Conservation (phyloP, 2,888 invertebrate genomes). For the Limulus polyphemus region DNA sequence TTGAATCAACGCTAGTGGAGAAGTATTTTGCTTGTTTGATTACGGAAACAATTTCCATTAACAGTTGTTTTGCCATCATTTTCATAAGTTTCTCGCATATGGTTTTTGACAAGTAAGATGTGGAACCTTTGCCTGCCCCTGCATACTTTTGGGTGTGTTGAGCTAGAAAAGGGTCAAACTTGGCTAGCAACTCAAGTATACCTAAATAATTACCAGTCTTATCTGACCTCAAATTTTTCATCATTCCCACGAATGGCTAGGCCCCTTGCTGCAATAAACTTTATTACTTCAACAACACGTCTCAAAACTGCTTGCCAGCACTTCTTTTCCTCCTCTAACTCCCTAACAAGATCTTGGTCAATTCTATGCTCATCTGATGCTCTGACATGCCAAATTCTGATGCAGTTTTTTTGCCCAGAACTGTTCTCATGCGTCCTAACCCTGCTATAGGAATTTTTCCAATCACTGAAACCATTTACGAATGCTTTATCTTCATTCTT, state of each 20-base stretch:
- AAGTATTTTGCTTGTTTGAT: conserved; percentile 1
- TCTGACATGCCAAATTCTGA: neutral
- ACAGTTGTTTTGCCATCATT: neutral
- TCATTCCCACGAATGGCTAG: conserved; percentile 29
- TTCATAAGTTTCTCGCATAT: conserved; percentile 31
- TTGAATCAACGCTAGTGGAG: conserved; percentile 17
- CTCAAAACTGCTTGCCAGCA: neutral
- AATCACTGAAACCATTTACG: conserved; percentile 3
- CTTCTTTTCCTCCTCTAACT: neutral
- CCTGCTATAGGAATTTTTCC: conserved; percentile 8
- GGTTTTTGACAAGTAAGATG: conserved; percentile 30
- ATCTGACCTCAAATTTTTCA: conserved; percentile 27
- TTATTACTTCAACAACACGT: conserved; percentile 8
- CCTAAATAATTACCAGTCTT: conserved; percentile 31
- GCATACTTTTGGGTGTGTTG: conserved; percentile 28
- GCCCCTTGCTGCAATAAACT: conserved; percentile 26
- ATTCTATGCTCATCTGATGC: neutral
- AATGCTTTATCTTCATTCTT: neutral
- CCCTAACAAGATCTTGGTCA: neutral
- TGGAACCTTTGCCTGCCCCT: conserved; percentile 28
- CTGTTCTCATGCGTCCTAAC: conserved; percentile 8
- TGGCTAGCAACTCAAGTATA: conserved; percentile 29
- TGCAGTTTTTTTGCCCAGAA: conserved; percentile 2
- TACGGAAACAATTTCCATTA: neutral
- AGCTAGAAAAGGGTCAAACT: conserved; percentile 31